phyloP scores from a whole-genome alignment of 2,797 vertebrate species.

The Spinus pinus region DNA sequence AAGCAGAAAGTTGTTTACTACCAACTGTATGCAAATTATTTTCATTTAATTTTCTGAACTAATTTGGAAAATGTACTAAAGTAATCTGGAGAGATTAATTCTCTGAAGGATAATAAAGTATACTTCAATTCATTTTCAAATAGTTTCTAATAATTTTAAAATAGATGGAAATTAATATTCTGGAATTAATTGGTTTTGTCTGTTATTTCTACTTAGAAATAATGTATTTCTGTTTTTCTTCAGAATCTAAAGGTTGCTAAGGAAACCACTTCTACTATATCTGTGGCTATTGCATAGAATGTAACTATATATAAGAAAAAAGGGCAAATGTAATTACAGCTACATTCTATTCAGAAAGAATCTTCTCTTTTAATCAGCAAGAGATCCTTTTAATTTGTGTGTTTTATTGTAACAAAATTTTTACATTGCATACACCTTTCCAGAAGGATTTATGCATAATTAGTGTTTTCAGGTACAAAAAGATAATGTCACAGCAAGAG shows the following conservation, averaged over 20 bases:
- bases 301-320: conserved; percentile 35
- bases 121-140: not conserved
- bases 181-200: conserved; percentile 26
- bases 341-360: not conserved
- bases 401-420: not conserved
- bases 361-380: not conserved
- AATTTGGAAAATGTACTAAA: not conserved
- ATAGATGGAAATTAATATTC: conserved; percentile 20
- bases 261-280: conserved; percentile 51
- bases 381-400: not conserved
- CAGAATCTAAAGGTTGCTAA: conserved; percentile 59
- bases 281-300: conserved; percentile 16
- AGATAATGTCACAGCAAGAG: not conserved
- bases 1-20: not conserved
- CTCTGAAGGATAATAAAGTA: conserved; percentile 1
- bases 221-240: conserved; percentile 49
- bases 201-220: conserved; percentile 45
- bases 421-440: not conserved
- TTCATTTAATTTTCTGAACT: not conserved
- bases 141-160: conserved; percentile 44
- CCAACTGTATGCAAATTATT: not conserved
- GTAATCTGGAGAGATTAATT: not conserved
- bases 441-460: not conserved
- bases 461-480: not conserved
- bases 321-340: not conserved